Percentiles rank a stretch among this genome's conserved stretches.
These are phyloP conservation scores for Phainopepla nitens DNA, from an alignment of 2,113 vertebrate genomes.

Conservation along the genomic window DNA sequence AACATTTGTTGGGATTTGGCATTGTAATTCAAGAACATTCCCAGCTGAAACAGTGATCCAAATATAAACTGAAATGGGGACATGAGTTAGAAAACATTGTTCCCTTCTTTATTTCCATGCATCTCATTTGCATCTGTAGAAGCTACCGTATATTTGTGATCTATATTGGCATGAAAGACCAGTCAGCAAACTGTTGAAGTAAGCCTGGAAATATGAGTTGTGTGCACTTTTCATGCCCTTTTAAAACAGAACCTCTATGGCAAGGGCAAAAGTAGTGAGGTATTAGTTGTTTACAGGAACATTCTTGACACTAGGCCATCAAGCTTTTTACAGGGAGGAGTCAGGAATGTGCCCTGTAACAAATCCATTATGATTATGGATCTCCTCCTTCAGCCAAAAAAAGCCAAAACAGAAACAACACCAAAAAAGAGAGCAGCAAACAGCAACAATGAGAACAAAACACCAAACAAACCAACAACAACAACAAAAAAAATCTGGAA, in stretches of 20 bases:
- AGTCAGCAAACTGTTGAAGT: not conserved
- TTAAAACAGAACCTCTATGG: not conserved
- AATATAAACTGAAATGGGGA: not conserved
- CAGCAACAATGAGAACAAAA: too few relatives aligned
- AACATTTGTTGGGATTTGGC: not conserved
- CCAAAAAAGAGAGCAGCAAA: too few relatives aligned
- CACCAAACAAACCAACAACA: not conserved
- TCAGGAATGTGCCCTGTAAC: not conserved
- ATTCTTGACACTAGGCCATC: constrained; percentile 39
- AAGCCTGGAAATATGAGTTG: not conserved
- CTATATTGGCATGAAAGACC: not conserved
- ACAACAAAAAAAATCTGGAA: not conserved
- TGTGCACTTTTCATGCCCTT: not conserved
- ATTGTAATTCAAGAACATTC: not conserved
- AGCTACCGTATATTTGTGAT: not conserved
- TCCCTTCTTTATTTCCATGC: not conserved
- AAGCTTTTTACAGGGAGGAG: not conserved
- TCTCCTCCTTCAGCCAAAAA: not conserved
- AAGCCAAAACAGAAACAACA: not conserved
- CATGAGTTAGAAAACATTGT: fast-evolving
- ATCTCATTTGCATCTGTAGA: not conserved
- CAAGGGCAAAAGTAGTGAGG: not conserved
- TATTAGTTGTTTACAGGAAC: not conserved
- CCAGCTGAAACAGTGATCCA: not conserved
- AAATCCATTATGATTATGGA: not conserved